phyloP scores from a whole-genome alignment of 1,140 invertebrate species.

The Akabosia matsudoensis region DNA sequence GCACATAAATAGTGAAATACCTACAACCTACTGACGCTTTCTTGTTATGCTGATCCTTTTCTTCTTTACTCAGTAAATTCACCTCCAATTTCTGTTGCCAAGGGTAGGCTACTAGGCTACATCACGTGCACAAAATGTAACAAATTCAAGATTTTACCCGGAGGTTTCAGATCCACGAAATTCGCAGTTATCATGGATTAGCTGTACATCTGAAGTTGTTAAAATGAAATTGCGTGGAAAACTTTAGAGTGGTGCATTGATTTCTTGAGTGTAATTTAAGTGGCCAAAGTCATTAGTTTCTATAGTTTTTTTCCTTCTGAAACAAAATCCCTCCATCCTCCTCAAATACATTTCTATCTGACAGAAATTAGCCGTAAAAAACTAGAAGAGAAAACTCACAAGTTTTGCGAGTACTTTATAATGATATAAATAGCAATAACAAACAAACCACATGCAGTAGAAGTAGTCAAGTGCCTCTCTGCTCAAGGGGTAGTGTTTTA shows the following conservation, averaged over 20 bases:
- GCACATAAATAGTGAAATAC: no score
- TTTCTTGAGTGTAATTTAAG: conserved; percentile 4
- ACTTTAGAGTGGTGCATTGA: background rate
- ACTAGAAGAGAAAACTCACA: background rate
- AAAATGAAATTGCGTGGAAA: conserved; percentile 15
- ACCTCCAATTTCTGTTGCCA: background rate
- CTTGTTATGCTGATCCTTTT: no score
- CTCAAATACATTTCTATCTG: background rate
- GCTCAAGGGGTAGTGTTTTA: background rate
- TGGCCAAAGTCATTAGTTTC: conserved; percentile 10
- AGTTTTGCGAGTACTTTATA: background rate
- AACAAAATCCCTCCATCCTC: background rate
- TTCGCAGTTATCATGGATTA: background rate
- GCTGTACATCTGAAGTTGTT: background rate
- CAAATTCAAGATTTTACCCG: background rate
- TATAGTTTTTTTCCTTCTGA: background rate
- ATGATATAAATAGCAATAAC: background rate
- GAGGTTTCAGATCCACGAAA: background rate
- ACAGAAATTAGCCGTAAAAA: background rate
- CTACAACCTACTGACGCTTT: no score
- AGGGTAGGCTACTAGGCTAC: background rate
- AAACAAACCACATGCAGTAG: background rate
- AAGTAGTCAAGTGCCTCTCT: background rate
- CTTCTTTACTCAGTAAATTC: no score
- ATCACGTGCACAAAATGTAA: no score